Conservation (phyloP, 2,888 invertebrate species). For the Trichopria drosophilae region DNA sequence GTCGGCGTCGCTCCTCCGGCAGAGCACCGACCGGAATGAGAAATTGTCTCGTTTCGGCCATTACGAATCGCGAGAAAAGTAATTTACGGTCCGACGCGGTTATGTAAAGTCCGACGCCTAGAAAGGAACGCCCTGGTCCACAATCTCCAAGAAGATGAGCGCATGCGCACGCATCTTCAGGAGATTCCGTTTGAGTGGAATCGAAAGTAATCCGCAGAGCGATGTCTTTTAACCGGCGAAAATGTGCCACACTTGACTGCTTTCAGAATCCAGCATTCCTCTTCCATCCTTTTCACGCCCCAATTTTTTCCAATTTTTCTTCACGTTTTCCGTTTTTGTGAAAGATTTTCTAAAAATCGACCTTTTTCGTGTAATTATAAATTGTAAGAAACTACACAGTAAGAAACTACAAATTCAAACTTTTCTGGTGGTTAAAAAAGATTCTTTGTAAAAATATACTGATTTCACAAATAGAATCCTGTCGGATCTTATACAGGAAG, state of each 20-base stretch:
- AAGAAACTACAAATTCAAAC: too few relatives aligned
- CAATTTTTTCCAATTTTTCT: constrained; percentile 3
- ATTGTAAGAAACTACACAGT: too few relatives aligned
- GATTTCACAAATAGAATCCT: too few relatives aligned
- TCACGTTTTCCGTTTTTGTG: too few relatives aligned
- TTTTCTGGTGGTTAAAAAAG: too few relatives aligned
- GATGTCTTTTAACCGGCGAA: not conserved
- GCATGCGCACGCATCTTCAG: too few relatives aligned
- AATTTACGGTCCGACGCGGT: constrained; percentile 7
- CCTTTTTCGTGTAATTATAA: too few relatives aligned
- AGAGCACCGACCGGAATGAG: constrained; percentile 33
- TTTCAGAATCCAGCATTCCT: constrained; percentile 11
- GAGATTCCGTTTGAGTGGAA: constrained; percentile 8
- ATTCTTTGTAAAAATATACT: too few relatives aligned
- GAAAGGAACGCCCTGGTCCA: too few relatives aligned
- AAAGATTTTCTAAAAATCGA: too few relatives aligned
- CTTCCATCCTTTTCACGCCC: not conserved
- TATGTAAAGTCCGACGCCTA: constrained; percentile 16
- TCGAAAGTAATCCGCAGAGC: constrained; percentile 12
- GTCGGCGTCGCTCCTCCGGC: constrained; percentile 1
- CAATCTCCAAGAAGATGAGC: constrained; percentile 6
- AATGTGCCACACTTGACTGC: constrained; percentile 9
- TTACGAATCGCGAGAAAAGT: constrained; percentile 13
- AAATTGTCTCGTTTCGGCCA: constrained; percentile 34
- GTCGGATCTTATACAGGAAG: too few relatives aligned